Evolutionary conservation across 1,140 invertebrate species (phyloP), one percentile per base, ranked within the genome.

Genomic region (Oryzaephilus surinamensis): DNA sequence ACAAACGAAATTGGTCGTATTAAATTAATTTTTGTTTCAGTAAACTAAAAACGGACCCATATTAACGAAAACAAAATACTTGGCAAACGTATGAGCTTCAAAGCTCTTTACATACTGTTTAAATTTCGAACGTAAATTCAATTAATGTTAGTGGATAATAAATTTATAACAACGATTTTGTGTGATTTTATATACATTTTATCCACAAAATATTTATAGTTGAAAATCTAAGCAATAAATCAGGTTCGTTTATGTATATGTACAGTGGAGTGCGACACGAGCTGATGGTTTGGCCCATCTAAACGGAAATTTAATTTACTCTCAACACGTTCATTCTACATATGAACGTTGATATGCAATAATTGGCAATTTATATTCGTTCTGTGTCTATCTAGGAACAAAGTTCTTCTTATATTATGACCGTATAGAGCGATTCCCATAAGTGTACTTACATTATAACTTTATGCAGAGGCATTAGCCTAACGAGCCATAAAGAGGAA

Each of bases 241-340:
- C n/a, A n/a, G n/a, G n/a, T n/a, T n/a, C n/a, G 28, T 8, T 12
- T 6, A 13, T 6, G 28, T 6, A 6, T 6, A 30, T 30, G 6
- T 6, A 14, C 13, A 6, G 6, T 6, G 10, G 13, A n/a, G 10
- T 8, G 10, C 6, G 10, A n/a, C 6, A n/a, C 6, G 6, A 6
- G 10, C 28, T 6, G 5, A 6, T 6, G 6, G 6, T 6, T 6
- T 13, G n/a, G n/a, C n/a, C n/a, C n/a, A n/a, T n/a, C n/a, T n/a
- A 52, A 53, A 51, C 51, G 51, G 51, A 53, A 53, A 53, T 53
- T 53, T 53, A 53, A 53, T 53, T 53, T 53, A 48, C 51, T 45
- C 51, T 42, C 51, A 43, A 43, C 51, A 53, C 48, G 48, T 51
- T 53, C 48, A 47, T 47, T 52, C 47, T 49, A 35, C 43, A 49